phyloP scores from a whole-genome alignment of 37 sponge, comb jelly and placozoan genomes.

The Chondrosia reniformis region DNA sequence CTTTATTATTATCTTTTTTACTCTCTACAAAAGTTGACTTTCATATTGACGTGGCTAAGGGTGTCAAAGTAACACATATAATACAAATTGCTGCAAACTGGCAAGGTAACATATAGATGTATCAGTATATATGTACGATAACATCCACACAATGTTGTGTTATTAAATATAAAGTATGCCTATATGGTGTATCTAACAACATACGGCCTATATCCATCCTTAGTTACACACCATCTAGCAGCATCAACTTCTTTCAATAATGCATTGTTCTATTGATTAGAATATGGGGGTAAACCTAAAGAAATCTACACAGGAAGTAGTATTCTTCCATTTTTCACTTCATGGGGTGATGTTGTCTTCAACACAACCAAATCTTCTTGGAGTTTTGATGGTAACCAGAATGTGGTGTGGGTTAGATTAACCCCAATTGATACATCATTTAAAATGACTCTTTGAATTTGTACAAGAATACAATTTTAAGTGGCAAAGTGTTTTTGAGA shows the following conservation, averaged over 20 bases:
- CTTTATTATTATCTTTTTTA: too few species aligned
- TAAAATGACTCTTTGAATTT: too few species aligned
- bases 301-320: not conserved
- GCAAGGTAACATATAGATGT: not conserved
- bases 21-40: too few species aligned
- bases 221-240: not conserved
- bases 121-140: not conserved
- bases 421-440: not conserved
- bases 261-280: not conserved
- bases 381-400: conserved; percentile 7
- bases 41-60: not conserved
- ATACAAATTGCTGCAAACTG: conserved; percentile 15
- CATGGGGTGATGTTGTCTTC: conserved; percentile 2
- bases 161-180: too few species aligned
- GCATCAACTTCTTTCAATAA: not conserved
- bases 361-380: conserved; percentile 6
- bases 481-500: too few species aligned
- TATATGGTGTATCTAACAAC: not conserved
- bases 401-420: conserved; percentile 6
- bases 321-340: not conserved
- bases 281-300: not conserved
- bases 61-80: not conserved
- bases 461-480: too few species aligned
- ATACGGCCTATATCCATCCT: too few species aligned
- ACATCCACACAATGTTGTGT: not conserved